Evolutionary conservation across 2,797 vertebrate species (phyloP).

Genomic region (Gouania willdenowi): DNA sequence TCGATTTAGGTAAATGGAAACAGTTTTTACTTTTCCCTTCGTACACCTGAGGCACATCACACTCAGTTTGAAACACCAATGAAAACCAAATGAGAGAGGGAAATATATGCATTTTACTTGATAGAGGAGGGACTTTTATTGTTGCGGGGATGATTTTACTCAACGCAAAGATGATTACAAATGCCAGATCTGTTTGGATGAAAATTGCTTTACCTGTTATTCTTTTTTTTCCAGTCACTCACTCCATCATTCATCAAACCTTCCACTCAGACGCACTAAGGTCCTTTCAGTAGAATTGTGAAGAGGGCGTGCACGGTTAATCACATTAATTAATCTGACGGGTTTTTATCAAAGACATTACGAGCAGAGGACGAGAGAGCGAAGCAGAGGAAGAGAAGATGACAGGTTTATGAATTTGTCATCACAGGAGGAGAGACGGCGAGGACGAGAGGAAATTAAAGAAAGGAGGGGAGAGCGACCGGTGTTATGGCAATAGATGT

Average conservation of each 20-base stretch:
- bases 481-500: conserved; percentile 41
- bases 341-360: conserved; percentile 54
- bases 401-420: conserved; percentile 48
- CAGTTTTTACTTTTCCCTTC: conserved; percentile 36
- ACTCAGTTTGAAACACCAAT: conserved; percentile 6
- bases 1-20: conserved; percentile 41
- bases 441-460: conserved; percentile 48
- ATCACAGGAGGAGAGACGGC: conserved; percentile 26
- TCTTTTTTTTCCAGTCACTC: conserved; percentile 4
- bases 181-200: too few species aligned
- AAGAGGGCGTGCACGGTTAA: conserved; percentile 39
- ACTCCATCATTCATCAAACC: conserved; percentile 13
- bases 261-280: conserved; percentile 13
- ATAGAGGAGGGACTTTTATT: too few species aligned
- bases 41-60: conserved; percentile 16
- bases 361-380: conserved; percentile 13
- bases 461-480: conserved; percentile 39
- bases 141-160: too few species aligned
- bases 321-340: conserved; percentile 66
- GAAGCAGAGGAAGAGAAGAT: neutral
- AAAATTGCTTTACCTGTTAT: too few species aligned
- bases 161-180: too few species aligned
- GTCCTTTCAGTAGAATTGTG: conserved; percentile 31
- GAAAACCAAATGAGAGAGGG: neutral
- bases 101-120: neutral